Conservation (phyloP, 2,888 invertebrate species). For the Myopa testacea region DNA sequence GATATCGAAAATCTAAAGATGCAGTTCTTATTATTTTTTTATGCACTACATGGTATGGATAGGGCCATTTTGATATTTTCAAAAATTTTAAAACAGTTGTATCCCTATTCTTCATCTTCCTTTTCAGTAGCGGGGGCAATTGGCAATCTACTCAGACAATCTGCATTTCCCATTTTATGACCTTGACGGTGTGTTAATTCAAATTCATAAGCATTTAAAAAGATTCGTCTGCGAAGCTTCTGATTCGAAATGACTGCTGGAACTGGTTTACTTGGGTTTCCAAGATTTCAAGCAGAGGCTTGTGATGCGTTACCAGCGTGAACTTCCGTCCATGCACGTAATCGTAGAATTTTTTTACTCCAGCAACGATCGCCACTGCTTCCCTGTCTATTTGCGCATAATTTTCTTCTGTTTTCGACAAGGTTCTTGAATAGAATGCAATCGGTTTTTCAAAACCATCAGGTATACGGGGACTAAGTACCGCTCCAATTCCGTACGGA, state of each 20-base stretch:
- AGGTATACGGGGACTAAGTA: slow-evolving; percentile 38
- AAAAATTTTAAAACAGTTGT: too few relatives aligned
- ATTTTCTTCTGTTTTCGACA: slow-evolving; percentile 34
- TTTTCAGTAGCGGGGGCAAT: neutral
- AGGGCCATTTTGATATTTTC: too few relatives aligned
- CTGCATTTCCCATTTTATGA: too few relatives aligned
- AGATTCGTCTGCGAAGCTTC: too few relatives aligned
- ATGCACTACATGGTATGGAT: too few relatives aligned
- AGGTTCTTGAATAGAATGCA: slow-evolving; percentile 38
- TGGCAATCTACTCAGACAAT: slow-evolving; percentile 35
- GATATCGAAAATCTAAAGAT: too few relatives aligned
- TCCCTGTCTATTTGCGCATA: slow-evolving; percentile 42
- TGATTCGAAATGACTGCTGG: slow-evolving; percentile 38
- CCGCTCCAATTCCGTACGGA: slow-evolving; percentile 45
- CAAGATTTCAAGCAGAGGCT: slow-evolving; percentile 40
- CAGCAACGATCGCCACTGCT: slow-evolving; percentile 41
- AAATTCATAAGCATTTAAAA: too few relatives aligned
- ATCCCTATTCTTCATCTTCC: slow-evolving; percentile 24
- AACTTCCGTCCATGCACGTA: slow-evolving; percentile 44
- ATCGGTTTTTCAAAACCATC: slow-evolving; percentile 39
- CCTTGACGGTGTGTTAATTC: too few relatives aligned
- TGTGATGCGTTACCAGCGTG: slow-evolving; percentile 38
- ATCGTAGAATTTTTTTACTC: slow-evolving; percentile 46
- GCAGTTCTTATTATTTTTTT: too few relatives aligned
- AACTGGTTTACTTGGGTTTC: too few relatives aligned